These are phyloP conservation scores for Sprattus sprattus DNA, from an alignment of 2,113 vertebrate genomes.

Conservation along the genomic window DNA sequence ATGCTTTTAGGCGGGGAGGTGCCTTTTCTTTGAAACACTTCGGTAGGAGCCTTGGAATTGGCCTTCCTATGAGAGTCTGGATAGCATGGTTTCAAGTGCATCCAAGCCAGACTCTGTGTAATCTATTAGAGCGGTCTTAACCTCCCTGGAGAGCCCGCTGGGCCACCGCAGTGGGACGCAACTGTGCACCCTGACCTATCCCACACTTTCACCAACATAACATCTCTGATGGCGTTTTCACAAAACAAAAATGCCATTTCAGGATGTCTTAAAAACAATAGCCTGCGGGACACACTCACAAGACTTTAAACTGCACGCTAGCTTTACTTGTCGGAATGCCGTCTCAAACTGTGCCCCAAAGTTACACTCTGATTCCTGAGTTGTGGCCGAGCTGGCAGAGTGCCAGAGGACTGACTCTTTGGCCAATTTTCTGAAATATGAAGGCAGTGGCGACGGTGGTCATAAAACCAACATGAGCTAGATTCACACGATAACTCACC, in stretches of 20 bases:
- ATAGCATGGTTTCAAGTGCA: not conserved
- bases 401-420: not conserved
- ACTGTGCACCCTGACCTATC: not conserved
- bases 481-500: not conserved
- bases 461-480: not conserved
- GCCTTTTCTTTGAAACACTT: too few relatives aligned
- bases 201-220: not conserved
- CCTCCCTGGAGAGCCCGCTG: too few relatives aligned
- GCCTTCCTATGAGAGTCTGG: not conserved
- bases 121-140: not conserved
- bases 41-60: too few relatives aligned
- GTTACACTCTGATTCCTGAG: conserved; percentile 1
- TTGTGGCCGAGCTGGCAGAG: not conserved
- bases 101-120: not conserved
- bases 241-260: not conserved
- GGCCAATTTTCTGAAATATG: not conserved
- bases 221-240: not conserved
- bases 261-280: conserved; percentile 5
- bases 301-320: not conserved
- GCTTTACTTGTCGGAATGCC: not conserved
- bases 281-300: not conserved
- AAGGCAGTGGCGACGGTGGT: not conserved
- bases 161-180: not conserved
- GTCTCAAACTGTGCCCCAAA: not conserved
- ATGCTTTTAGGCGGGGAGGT: too few relatives aligned